These are phyloP conservation scores for Thymelicus sylvestris DNA, from an alignment of 2,888 invertebrate genomes.

Conservation along the genomic window DNA sequence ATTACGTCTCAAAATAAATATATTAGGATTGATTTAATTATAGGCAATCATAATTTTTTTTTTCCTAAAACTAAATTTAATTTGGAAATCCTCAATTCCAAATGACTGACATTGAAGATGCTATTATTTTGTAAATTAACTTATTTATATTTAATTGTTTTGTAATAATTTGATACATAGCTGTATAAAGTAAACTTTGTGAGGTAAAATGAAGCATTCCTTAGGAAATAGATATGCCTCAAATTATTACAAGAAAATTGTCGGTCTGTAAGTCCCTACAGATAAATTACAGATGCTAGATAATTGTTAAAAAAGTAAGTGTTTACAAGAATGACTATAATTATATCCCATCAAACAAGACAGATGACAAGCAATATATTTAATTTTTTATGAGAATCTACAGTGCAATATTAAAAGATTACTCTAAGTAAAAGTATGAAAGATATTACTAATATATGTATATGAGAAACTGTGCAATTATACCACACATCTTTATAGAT, in stretches of 20 bases:
- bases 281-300: constrained; percentile 31
- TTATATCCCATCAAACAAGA: constrained; percentile 36
- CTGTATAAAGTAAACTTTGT: constrained; percentile 29
- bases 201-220: constrained; percentile 35
- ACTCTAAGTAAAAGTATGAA: constrained; percentile 75
- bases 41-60: constrained; percentile 30
- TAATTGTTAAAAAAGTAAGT: constrained; percentile 36
- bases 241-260: constrained; percentile 34
- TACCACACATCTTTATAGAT: constrained; percentile 55
- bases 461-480: constrained; percentile 70
- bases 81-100: constrained; percentile 35
- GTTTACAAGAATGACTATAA: constrained; percentile 29
- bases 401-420: constrained; percentile 81
- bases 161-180: constrained; percentile 37
- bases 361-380: constrained; percentile 57
- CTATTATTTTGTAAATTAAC: constrained; percentile 37
- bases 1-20: constrained; percentile 34
- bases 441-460: constrained; percentile 55
- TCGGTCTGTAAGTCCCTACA: constrained; percentile 27
- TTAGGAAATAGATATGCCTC: constrained; percentile 32
- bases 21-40: constrained; percentile 36
- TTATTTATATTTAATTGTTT: constrained; percentile 36
- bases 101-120: constrained; percentile 38
- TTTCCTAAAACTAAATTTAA: constrained; percentile 28
- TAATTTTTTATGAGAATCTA: constrained; percentile 60